These are phyloP conservation scores for Corvus hawaiiensis DNA, from an alignment of 2,113 vertebrate genomes.

Conservation along the genomic window DNA sequence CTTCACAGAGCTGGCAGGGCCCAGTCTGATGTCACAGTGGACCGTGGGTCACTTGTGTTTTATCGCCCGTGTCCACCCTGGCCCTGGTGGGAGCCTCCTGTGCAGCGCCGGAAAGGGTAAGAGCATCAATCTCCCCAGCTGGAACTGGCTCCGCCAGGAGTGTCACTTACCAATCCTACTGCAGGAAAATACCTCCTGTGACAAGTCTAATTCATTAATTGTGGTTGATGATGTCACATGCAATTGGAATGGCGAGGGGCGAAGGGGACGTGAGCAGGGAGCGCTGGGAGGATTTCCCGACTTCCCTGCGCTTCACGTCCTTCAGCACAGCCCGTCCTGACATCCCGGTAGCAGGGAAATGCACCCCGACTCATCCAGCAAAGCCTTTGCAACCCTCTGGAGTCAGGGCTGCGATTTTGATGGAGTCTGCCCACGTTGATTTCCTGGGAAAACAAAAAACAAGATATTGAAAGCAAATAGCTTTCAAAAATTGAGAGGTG, in stretches of 20 bases:
- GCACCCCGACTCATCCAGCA: not conserved
- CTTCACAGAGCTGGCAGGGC: not conserved
- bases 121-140: not conserved
- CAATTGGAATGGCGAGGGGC: not conserved
- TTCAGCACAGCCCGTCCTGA: not conserved
- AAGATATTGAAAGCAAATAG: constrained; percentile 18
- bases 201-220: not conserved
- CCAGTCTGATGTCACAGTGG: accelerated
- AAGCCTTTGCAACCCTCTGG: not conserved
- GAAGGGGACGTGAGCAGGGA: not conserved
- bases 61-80: not conserved
- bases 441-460: not conserved
- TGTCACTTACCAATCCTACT: not conserved
- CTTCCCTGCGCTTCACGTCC: not conserved
- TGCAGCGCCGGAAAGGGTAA: not conserved
- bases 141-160: accelerated
- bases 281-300: accelerated
- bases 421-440: not conserved
- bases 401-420: not conserved
- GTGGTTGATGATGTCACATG: not conserved
- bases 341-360: not conserved
- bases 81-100: not conserved
- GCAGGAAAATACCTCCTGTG: not conserved
- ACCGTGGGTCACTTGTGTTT: accelerated
- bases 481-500: constrained; percentile 21